Evolutionary conservation across 2,888 invertebrate species (phyloP).

Genomic region (Cantharis lateralis): DNA sequence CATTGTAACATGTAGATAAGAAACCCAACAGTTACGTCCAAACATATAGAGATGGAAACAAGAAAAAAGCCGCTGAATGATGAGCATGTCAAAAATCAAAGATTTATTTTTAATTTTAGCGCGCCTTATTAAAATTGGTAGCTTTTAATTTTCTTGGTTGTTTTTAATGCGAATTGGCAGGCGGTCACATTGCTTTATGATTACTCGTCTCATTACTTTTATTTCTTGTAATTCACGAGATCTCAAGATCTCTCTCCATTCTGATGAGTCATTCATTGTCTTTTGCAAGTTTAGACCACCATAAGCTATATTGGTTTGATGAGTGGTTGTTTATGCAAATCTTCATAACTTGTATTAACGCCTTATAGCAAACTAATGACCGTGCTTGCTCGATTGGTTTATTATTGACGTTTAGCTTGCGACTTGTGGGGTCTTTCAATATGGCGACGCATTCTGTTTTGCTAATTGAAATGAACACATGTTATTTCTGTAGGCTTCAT

Average conservation of each 20-base stretch:
- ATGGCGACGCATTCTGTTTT: neutral
- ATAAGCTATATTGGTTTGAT: neutral
- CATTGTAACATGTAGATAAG: neutral
- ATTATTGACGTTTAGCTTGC: neutral
- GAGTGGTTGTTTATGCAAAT: neutral
- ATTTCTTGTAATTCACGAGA: neutral
- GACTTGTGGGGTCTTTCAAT: neutral
- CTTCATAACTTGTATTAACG: neutral
- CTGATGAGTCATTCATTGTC: neutral
- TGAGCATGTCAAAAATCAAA: neutral
- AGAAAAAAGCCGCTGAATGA: neutral
- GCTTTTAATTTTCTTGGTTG: neutral
- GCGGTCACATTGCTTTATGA: neutral
- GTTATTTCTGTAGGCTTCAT: neutral
- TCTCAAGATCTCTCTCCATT: neutral
- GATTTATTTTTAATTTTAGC: neutral
- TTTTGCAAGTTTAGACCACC: neutral
- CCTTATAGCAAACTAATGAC: neutral
- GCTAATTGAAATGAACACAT: neutral
- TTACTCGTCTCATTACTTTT: neutral
- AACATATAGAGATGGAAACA: neutral
- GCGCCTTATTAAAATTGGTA: neutral
- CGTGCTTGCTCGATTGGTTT: neutral
- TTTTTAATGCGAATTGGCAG: neutral
- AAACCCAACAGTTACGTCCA: neutral